phyloP scores from a whole-genome alignment of 2,888 invertebrate species.

The Cerastoderma edule region DNA sequence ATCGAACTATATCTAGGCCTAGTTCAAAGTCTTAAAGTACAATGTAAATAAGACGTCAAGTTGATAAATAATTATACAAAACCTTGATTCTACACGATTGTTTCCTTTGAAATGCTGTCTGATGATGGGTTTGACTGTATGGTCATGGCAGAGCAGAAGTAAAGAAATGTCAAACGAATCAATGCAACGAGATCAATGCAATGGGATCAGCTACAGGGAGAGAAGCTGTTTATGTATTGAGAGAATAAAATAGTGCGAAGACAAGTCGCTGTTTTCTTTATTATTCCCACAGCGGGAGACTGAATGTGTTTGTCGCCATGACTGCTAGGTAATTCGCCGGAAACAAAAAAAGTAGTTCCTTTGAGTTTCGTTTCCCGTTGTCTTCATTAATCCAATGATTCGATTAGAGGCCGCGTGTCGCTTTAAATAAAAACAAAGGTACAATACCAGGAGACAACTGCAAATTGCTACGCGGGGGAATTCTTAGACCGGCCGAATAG shows the following conservation, averaged over 20 bases:
- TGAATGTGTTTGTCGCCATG: not conserved
- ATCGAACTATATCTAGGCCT: too few species aligned
- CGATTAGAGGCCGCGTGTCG: conserved; percentile 13
- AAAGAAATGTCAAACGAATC: too few species aligned
- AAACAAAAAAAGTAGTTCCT: conserved; percentile 10
- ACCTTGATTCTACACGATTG: too few species aligned
- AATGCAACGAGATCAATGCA: too few species aligned
- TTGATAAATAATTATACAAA: too few species aligned
- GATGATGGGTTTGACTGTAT: too few species aligned
- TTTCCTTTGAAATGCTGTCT: too few species aligned
- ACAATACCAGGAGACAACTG: conserved; percentile 7
- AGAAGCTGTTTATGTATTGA: not conserved
- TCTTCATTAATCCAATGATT: conserved; percentile 7
- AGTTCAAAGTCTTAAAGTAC: too few species aligned
- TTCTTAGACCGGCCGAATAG: conserved; percentile 6
- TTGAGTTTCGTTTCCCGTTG: conserved; percentile 24
- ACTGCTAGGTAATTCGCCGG: conserved; percentile 13
- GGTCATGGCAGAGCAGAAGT: too few species aligned
- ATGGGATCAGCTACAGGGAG: too few species aligned
- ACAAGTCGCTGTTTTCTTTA: conserved; percentile 6
- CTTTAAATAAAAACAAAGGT: conserved; percentile 22
- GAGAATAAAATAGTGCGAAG: not conserved
- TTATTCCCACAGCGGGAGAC: not conserved
- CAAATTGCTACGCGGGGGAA: conserved; percentile 21
- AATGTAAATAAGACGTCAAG: too few species aligned